Evolutionary conservation across 23 tunicate species (phyloP).

Genomic region (Clavelina lepadiformis): DNA sequence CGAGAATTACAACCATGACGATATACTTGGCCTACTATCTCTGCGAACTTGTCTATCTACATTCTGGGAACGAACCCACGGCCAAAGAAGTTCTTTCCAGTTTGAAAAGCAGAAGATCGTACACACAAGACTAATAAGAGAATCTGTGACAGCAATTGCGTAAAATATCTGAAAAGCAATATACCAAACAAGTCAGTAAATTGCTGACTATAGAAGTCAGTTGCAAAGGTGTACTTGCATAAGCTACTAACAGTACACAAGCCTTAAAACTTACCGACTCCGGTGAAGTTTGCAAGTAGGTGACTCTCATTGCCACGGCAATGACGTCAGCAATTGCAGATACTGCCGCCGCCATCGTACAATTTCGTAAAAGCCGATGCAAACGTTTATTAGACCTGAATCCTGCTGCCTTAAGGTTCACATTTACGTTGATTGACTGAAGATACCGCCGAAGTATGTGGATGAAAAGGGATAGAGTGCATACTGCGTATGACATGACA

Average conservation of each 20-base stretch:
- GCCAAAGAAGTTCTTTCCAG: slow-evolving; percentile 32
- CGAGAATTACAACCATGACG: too few relatives aligned
- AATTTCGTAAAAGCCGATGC: slow-evolving; percentile 12
- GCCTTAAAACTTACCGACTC: slow-evolving; percentile 25
- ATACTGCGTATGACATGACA: too few relatives aligned
- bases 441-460: slow-evolving; percentile 11
- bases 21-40: too few relatives aligned
- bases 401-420: neutral
- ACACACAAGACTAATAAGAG: slow-evolving; percentile 8
- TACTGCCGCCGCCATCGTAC: slow-evolving; percentile 35
- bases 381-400: neutral
- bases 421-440: neutral
- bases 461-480: slow-evolving; percentile 18
- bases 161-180: too few relatives aligned
- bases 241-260: too few relatives aligned
- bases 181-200: too few relatives aligned
- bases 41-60: too few relatives aligned
- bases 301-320: slow-evolving; percentile 3
- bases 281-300: neutral
- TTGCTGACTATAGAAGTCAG: too few relatives aligned
- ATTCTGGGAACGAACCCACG: too few relatives aligned
- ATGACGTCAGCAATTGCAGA: slow-evolving; percentile 4
- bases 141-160: slow-evolving; percentile 23
- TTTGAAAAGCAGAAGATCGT: slow-evolving; percentile 29
- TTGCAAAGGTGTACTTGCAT: too few relatives aligned